phyloP scores from a whole-genome alignment of 2,113 vertebrate species.

The Harpagus bidentatus region DNA sequence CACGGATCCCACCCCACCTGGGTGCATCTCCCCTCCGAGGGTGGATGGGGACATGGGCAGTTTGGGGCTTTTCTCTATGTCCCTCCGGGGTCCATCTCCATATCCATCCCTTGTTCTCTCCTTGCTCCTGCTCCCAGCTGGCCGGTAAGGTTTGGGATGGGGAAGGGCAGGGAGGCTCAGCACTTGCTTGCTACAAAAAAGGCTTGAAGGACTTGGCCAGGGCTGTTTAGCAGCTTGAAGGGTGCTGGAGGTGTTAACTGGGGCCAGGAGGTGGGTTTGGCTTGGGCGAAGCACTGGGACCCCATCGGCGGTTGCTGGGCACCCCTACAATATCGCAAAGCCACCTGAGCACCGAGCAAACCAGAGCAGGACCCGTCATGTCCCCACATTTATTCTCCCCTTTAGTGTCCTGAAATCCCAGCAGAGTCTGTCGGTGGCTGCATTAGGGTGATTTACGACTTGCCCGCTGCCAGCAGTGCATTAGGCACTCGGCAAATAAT shows the following conservation, averaged over 20 bases:
- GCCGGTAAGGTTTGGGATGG: background rate
- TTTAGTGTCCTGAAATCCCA: background rate
- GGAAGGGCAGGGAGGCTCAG: background rate
- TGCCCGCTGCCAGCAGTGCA: background rate
- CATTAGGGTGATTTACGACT: background rate
- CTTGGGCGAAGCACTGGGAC: background rate
- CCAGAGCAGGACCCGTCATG: background rate
- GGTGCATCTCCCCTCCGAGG: background rate
- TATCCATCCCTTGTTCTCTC: background rate
- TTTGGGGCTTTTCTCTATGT: background rate
- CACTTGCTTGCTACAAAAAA: background rate
- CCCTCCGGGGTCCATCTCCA: background rate
- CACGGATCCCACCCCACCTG: background rate
- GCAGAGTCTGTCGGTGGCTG: background rate
- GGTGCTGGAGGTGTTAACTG: background rate
- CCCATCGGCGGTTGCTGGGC: background rate
- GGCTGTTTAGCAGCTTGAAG: background rate
- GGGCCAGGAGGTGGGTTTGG: background rate
- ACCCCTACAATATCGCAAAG: fast-evolving
- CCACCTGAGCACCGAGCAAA: background rate
- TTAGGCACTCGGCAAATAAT: background rate
- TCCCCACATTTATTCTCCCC: background rate
- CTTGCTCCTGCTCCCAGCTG: background rate
- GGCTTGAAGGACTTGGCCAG: background rate
- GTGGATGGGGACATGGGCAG: fast-evolving